Conservation (phyloP, 2,888 invertebrate species). For the Troides aeacus region DNA sequence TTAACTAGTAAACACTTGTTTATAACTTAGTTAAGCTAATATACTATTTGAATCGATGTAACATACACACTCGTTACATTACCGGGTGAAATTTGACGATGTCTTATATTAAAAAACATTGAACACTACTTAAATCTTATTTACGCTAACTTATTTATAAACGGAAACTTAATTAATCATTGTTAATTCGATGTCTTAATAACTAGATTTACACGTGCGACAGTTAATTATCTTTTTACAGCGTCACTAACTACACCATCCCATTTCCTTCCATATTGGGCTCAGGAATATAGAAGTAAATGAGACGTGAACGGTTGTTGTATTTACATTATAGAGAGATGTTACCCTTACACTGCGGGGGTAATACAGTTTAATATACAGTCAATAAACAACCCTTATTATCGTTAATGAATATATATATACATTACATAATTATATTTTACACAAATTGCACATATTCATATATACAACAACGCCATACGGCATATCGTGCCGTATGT, state of each 20-base stretch:
- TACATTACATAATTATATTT: background rate
- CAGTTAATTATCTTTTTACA: slow-evolving; percentile 12
- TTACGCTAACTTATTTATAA: slow-evolving; percentile 3
- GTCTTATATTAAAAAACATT: background rate
- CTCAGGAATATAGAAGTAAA: slow-evolving; percentile 43
- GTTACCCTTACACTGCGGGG: too few species aligned
- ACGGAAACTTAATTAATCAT: background rate
- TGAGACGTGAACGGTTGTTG: slow-evolving; percentile 18
- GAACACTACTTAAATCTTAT: background rate
- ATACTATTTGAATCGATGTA: background rate
- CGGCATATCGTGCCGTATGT: too few species aligned
- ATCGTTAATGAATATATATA: background rate
- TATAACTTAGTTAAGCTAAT: too few species aligned
- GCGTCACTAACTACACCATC: slow-evolving; percentile 14
- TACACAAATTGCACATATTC: background rate
- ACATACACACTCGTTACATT: background rate
- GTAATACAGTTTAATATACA: too few species aligned
- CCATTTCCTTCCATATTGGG: slow-evolving; percentile 42
- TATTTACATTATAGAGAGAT: slow-evolving; percentile 1
- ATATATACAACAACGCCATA: too few species aligned
- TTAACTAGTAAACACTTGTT: background rate
- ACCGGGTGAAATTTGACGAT: slow-evolving; percentile 35
- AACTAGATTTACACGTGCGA: background rate
- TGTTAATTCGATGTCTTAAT: slow-evolving; percentile 27
- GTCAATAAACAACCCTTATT: too few species aligned